These are phyloP conservation scores for Alviniconcha marisindica DNA, from an alignment of 1,140 invertebrate genomes.

Conservation along the genomic window DNA sequence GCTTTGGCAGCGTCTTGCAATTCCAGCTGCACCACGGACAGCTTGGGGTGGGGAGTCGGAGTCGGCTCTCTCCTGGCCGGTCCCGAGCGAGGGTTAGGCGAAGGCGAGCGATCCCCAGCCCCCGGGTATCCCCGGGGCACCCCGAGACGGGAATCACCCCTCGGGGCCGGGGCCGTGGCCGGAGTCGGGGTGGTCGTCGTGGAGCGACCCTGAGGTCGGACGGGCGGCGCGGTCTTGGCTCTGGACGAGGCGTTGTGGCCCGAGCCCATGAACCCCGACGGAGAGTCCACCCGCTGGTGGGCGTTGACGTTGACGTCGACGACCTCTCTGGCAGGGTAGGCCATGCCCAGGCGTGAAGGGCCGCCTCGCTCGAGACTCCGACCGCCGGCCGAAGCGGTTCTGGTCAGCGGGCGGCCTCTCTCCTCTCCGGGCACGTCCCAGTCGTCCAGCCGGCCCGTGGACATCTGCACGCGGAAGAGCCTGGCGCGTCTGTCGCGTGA, in stretches of 20 bases:
- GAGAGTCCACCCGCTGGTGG: not conserved
- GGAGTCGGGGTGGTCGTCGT: not conserved
- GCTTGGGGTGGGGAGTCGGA: not conserved
- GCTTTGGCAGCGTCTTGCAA: not conserved
- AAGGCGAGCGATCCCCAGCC: not conserved
- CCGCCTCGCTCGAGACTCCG: not conserved
- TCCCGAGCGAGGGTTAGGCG: not conserved
- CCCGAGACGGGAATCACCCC: not conserved
- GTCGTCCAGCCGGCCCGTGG: slow-evolving; percentile 31
- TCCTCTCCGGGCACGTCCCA: slow-evolving; percentile 27
- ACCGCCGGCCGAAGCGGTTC: not conserved
- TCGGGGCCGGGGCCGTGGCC: not conserved
- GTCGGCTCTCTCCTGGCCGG: not conserved
- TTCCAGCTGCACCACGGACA: slow-evolving; percentile 17
- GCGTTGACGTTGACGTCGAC: not conserved
- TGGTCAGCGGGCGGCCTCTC: not conserved
- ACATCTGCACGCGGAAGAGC: slow-evolving; percentile 38
- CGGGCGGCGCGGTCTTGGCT: slow-evolving; percentile 11
- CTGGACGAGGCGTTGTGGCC: not conserved
- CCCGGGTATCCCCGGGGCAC: not conserved
- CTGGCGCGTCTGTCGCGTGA: slow-evolving; percentile 35
- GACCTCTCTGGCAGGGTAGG: not conserved
- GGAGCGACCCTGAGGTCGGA: not conserved
- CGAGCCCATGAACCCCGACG: too few relatives aligned
- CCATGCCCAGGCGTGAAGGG: slow-evolving; percentile 1